These are phyloP conservation scores for Amiota minor DNA, from an alignment of 2,888 invertebrate genomes.

Conservation along the genomic window DNA sequence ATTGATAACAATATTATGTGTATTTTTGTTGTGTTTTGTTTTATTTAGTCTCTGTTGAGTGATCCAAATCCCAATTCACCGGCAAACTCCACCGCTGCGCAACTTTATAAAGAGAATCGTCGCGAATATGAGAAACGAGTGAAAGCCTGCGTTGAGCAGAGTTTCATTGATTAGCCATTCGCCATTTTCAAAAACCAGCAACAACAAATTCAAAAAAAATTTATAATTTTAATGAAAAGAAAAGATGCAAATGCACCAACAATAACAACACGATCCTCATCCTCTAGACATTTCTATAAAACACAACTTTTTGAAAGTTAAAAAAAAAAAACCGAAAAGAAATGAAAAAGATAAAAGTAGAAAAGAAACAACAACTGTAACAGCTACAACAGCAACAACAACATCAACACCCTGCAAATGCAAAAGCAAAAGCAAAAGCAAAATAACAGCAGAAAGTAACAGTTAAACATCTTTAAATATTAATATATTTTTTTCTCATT, in stretches of 20 bases:
- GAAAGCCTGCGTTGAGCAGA: conserved; percentile 99
- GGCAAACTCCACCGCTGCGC: conserved; percentile 99
- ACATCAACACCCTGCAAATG: neutral
- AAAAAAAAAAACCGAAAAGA: neutral
- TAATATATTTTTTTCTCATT: no score
- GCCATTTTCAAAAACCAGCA: conserved; percentile 50
- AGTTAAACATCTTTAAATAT: no score
- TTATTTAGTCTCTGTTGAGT: conserved; percentile 93
- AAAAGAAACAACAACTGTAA: neutral
- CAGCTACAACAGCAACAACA: neutral
- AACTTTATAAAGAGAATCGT: conserved; percentile 98
- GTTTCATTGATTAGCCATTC: conserved; percentile 91
- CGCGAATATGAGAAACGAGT: conserved; percentile 99
- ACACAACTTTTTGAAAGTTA: neutral
- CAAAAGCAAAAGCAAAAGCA: neutral
- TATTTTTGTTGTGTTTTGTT: conserved; percentile 17
- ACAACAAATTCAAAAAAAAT: conserved; percentile 18
- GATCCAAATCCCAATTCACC: conserved; percentile 99
- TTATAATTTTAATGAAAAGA: conserved; percentile 6
- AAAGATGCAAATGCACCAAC: neutral
- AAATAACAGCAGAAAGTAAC: neutral
- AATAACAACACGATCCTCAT: neutral
- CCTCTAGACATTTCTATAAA: no score
- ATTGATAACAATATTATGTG: neutral
- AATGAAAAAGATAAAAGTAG: no score